These are phyloP conservation scores for Forbesichthys papilliferus DNA, from an alignment of 2,113 vertebrate species.

Conservation along the genomic window DNA sequence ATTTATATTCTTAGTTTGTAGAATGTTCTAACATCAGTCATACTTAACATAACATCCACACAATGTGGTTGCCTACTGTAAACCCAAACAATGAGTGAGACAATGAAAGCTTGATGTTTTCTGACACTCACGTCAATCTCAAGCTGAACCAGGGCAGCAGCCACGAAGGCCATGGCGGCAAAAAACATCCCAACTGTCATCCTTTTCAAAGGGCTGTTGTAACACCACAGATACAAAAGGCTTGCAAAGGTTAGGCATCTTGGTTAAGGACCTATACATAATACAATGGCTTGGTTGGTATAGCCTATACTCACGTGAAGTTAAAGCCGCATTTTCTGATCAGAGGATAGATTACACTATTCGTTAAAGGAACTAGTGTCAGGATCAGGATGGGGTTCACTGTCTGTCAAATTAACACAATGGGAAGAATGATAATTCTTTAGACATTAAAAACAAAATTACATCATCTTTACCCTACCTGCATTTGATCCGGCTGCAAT, in stretches of 20 bases:
- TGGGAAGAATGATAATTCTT: background rate
- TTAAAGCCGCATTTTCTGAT: constrained; percentile 88
- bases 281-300: too few relatives aligned
- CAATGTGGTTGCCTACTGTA: background rate
- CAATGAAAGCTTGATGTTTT: background rate
- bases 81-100: too few relatives aligned
- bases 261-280: too few relatives aligned
- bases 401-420: constrained; percentile 73
- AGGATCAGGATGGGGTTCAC: constrained; percentile 92
- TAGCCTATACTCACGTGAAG: constrained; percentile 85
- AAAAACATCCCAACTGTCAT: constrained; percentile 95
- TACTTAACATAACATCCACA: background rate
- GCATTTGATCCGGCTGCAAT: constrained; percentile 95
- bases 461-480: constrained; percentile 72
- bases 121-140: constrained; percentile 89
- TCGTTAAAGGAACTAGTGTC: constrained; percentile 86
- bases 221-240: constrained; percentile 9
- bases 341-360: constrained; percentile 85
- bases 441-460: background rate
- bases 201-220: constrained; percentile 85
- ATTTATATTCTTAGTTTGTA: background rate
- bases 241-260: too few relatives aligned
- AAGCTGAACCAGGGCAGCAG: constrained; percentile 86
- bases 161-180: constrained; percentile 87
- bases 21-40: background rate